Base-by-base conservation (phyloP, 2,113 vertebrate species). In the Lycaon pictus region DNA sequence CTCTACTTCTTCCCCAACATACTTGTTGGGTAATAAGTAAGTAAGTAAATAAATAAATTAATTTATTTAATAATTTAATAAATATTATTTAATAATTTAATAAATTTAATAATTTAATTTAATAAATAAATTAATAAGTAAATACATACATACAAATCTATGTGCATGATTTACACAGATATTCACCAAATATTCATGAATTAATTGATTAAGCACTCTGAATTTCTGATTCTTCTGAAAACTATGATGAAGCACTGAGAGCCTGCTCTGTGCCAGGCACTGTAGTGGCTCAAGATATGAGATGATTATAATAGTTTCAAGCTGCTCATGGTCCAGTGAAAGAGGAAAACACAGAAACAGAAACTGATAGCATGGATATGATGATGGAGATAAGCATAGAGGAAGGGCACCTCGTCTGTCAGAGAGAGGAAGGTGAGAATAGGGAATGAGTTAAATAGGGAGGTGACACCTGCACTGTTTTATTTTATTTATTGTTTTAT, bases 211-310 rank as follows among this genome's bases (percentile, higher is more conserved):
- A 55, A 74, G 58, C 22, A 51, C 3, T 56, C 37, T 51, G 77
- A 89, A 25, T 93, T 80, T 85, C 62, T 94, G 17, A 67, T 74
- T 87, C 48, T 94, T 81, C 11, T 87, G 79, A 83, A 79, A 60
- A 55, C n/a, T 48, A 2, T 9, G 56, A 17, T 80, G 85, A 88
- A 96, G 17, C 29, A 77, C 29, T 11, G 48, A 94, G 62, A 32
- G 19, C 12, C 43, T 83, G 72, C 15, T 48, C 22, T 56, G 58
- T 51, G 32, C n/a, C 13, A 35, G 90, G 12, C 11, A 67, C 6
- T 90, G 29, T 17, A 22, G 56, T 94, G 53, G 17, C 32, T 58
- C 19, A 53, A 37, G 32, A 60, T 5, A 17, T 20, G 65, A 32
- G n/a, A 51, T 56, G 67, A 76, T 60, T 82, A 82, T 19, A 27